Percentiles rank a stretch among this genome's conserved stretches.
Evolutionary conservation across 2,888 invertebrate genomes (phyloP).

Genomic region (Nemotelus nigrinus): DNA sequence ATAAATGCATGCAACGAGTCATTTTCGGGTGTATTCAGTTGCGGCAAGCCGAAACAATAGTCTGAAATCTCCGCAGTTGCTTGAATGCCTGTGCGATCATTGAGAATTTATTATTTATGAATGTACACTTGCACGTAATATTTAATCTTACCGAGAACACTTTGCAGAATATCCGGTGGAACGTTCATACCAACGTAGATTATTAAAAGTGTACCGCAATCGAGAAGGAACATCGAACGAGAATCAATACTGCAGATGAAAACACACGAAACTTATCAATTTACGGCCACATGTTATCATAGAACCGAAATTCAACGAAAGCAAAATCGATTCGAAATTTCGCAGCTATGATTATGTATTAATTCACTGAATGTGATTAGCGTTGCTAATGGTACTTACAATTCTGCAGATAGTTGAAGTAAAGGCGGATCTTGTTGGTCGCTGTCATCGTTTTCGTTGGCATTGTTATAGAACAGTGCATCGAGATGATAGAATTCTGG

Average conservation of each 20-base stretch:
- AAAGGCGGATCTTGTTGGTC: constrained; percentile 75
- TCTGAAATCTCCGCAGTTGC: constrained; percentile 80
- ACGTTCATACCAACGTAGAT: constrained; percentile 86
- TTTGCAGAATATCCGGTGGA: constrained; percentile 77
- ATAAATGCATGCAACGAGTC: constrained; percentile 82
- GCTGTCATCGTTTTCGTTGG: constrained; percentile 59
- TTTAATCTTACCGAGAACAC: constrained; percentile 69
- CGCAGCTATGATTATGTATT: too few species aligned
- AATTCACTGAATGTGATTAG: too few species aligned
- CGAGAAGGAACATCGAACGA: constrained; percentile 91
- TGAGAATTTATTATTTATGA: neutral
- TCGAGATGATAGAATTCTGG: constrained; percentile 93
- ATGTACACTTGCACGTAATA: neutral
- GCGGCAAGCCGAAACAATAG: constrained; percentile 81
- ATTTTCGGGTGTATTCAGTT: constrained; percentile 78
- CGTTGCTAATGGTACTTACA: constrained; percentile 62
- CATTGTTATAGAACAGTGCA: constrained; percentile 69
- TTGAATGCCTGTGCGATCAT: constrained; percentile 69
- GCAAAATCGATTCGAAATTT: too few species aligned
- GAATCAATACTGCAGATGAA: constrained; percentile 71
- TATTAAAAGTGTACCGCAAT: constrained; percentile 83
- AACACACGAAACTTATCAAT: neutral
- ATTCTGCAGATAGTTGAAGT: constrained; percentile 85
- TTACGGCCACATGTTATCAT: neutral
- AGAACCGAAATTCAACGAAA: too few species aligned